Evolutionary conservation across 2,888 invertebrate species (phyloP).

Genomic region (Lordiphosa fenestrarum): DNA sequence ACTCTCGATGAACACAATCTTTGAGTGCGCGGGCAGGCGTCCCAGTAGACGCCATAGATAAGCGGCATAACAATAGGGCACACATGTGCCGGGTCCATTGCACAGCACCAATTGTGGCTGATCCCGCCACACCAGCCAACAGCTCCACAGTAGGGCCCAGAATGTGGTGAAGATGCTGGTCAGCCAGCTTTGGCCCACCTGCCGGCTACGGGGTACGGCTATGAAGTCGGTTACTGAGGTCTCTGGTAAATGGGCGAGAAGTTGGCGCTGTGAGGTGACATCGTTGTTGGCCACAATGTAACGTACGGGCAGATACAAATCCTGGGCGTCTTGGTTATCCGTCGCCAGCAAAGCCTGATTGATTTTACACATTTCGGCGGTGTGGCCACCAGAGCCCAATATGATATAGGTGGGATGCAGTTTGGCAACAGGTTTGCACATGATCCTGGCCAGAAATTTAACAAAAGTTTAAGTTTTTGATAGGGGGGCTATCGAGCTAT

Average conservation of each 20-base stretch:
- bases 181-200: conserved; percentile 92
- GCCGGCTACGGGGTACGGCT: conserved; percentile 89
- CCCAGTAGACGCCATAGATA: conserved; percentile 87
- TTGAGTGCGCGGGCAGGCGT: conserved; percentile 82
- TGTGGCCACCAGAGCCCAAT: conserved; percentile 84
- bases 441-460: conserved; percentile 12
- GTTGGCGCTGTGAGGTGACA: conserved; percentile 87
- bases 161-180: conserved; percentile 90
- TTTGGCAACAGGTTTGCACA: conserved; percentile 1
- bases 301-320: conserved; percentile 85
- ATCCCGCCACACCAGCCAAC: conserved; percentile 85
- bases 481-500: not conserved
- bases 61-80: conserved; percentile 92
- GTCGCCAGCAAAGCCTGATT: conserved; percentile 82
- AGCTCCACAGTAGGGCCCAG: conserved; percentile 85
- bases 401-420: conserved; percentile 72
- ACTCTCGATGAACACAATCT: conserved; percentile 96
- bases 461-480: not conserved
- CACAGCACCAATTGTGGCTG: conserved; percentile 91
- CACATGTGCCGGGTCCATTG: conserved; percentile 98
- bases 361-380: conserved; percentile 94
- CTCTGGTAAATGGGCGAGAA: conserved; percentile 65
- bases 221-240: conserved; percentile 80
- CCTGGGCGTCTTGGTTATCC: conserved; percentile 7
- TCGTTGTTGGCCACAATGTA: conserved; percentile 92